Evolutionary conservation across 2,888 invertebrate species (phyloP).

Genomic region (Cantharis rufa): DNA sequence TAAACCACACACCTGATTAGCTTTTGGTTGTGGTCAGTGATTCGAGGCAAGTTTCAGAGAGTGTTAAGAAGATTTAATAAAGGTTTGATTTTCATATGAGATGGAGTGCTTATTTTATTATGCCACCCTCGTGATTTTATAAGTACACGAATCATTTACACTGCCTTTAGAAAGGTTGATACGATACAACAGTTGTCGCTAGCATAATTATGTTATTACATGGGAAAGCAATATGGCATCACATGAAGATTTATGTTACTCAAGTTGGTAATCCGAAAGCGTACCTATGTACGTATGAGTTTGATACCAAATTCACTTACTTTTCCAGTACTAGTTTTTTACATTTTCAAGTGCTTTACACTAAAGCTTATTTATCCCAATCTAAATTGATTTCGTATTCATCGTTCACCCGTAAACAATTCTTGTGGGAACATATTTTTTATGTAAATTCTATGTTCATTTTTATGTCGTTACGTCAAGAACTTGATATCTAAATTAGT

Average conservation of each 20-base stretch:
- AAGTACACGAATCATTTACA: background rate
- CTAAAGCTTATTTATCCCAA: background rate
- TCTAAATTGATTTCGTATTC: background rate
- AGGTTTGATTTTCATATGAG: background rate
- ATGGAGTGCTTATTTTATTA: background rate
- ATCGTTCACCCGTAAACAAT: background rate
- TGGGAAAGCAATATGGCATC: constrained; percentile 7
- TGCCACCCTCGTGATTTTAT: background rate
- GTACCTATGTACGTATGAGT: background rate
- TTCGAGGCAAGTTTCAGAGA: constrained; percentile 8
- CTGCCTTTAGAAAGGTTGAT: constrained; percentile 5
- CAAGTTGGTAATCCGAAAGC: background rate
- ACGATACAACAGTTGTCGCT: background rate
- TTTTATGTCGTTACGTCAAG: background rate
- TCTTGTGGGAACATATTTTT: background rate
- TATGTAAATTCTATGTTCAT: background rate
- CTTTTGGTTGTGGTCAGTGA: constrained; percentile 24
- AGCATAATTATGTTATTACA: constrained; percentile 3
- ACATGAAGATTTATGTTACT: constrained; percentile 1
- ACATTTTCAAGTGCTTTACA: background rate
- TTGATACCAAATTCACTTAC: background rate
- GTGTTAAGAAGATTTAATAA: background rate
- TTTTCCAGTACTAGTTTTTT: background rate
- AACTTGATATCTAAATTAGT: background rate
- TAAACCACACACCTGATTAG: constrained; percentile 26